Evolutionary conservation across 2,797 vertebrate genomes (phyloP).

Genomic region (Gephyroberyx darwinii): DNA sequence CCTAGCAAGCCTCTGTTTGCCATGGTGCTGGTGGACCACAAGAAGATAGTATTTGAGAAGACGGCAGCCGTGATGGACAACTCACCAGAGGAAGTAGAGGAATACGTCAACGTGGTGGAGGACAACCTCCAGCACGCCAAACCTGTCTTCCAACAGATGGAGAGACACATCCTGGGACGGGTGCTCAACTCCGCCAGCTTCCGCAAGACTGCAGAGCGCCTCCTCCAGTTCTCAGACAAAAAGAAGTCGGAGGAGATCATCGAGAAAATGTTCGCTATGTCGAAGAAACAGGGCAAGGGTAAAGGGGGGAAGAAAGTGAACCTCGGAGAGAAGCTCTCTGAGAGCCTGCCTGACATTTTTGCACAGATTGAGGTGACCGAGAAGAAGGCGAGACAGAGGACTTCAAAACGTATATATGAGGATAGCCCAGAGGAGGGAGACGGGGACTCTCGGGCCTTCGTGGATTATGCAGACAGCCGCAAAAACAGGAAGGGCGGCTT

Average conservation of each 20-base stretch:
- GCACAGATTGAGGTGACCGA: conserved; percentile 93
- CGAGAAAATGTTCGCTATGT: conserved; percentile 90
- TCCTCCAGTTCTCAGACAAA: conserved; percentile 92
- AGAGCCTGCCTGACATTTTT: conserved; percentile 92
- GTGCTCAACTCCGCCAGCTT: conserved; percentile 91
- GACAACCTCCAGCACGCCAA: conserved; percentile 92
- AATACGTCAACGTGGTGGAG: conserved; percentile 87
- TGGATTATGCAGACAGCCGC: conserved; percentile 88
- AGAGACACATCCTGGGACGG: conserved; percentile 90
- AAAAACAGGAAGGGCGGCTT: conserved; percentile 82
- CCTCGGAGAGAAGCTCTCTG: conserved; percentile 86
- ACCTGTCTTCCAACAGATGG: conserved; percentile 94
- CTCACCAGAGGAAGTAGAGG: conserved; percentile 84
- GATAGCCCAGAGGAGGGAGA: conserved; percentile 90
- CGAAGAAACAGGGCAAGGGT: conserved; percentile 83
- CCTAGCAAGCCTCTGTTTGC: conserved; percentile 86
- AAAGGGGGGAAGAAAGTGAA: conserved; percentile 83
- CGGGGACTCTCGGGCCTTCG: conserved; percentile 88
- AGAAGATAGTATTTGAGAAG: conserved; percentile 91
- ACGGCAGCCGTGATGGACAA: conserved; percentile 69
- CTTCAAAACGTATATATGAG: conserved; percentile 86
- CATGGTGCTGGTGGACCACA: conserved; percentile 88
- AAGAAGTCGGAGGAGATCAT: conserved; percentile 90
- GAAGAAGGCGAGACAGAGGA: conserved; percentile 89
- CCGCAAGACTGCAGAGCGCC: conserved; percentile 89